phyloP scores from a whole-genome alignment of 2,113 vertebrate genomes.

The Sylvietta virens region DNA sequence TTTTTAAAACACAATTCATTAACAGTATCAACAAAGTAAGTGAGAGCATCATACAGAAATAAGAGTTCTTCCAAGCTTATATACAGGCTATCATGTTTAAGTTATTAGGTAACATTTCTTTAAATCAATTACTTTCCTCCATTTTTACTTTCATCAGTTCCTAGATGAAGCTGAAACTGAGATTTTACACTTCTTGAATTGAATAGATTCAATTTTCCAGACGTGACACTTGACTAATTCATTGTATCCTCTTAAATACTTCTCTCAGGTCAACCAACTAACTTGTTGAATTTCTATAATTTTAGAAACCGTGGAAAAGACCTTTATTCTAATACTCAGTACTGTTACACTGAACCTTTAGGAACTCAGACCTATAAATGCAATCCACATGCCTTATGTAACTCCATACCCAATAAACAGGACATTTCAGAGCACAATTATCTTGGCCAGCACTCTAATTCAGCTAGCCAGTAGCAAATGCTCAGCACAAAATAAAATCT shows the following conservation, averaged over 20 bases:
- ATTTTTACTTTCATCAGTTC: background rate
- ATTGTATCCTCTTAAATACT: background rate
- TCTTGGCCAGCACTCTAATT: background rate
- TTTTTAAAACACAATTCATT: background rate
- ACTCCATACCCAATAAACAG: background rate
- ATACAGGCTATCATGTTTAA: background rate
- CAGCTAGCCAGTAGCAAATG: background rate
- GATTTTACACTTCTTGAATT: background rate
- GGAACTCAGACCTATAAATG: background rate
- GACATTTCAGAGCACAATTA: background rate
- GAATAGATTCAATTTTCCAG: background rate
- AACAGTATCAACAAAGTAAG: background rate
- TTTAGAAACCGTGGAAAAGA: background rate
- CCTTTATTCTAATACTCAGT: background rate
- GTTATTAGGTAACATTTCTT: background rate
- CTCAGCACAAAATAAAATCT: background rate
- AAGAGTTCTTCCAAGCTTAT: background rate
- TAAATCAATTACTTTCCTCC: background rate
- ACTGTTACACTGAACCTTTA: background rate
- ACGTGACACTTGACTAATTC: background rate
- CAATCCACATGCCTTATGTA: background rate
- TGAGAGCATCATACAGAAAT: background rate
- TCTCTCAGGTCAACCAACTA: background rate
- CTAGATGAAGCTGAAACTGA: background rate
- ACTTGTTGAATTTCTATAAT: background rate